Conservation (phyloP, 2,797 vertebrate genomes). For the Falco biarmicus region DNA sequence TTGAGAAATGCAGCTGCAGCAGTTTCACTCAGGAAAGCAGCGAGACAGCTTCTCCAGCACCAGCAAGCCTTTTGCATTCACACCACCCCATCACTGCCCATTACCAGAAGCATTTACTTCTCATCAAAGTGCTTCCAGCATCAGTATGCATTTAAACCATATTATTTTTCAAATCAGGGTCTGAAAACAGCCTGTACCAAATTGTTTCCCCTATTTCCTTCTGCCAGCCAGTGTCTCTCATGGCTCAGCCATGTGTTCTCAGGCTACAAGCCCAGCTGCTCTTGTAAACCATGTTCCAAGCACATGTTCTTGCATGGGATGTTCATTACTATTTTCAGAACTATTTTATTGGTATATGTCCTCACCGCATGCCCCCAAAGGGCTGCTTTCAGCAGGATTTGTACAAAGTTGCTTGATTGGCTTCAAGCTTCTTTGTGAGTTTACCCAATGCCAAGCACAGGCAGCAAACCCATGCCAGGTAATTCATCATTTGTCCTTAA, state of each 20-base stretch:
- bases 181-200: neutral
- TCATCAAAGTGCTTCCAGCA: neutral
- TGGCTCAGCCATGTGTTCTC: constrained; percentile 38
- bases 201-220: neutral
- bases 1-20: neutral
- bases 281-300: neutral
- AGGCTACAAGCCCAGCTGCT: constrained; percentile 4
- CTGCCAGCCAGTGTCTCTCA: neutral
- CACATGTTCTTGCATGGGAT: constrained; percentile 48
- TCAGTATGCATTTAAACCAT: neutral
- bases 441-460: neutral
- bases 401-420: constrained; percentile 16
- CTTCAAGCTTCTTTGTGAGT: constrained; percentile 29
- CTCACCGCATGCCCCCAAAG: neutral
- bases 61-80: neutral
- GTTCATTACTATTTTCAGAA: neutral
- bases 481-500: constrained; percentile 38
- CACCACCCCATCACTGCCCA: neutral
- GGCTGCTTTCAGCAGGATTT: neutral
- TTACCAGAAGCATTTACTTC: neutral
- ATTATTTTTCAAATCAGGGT: neutral
- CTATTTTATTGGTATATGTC: neutral
- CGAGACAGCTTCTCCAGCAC: neutral
- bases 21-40: neutral
- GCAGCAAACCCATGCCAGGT: constrained; percentile 21